Evolutionary conservation across 2,113 vertebrate genomes (phyloP), one percentile per base, ranked within the genome.

Genomic region (Heterotis niloticus): DNA sequence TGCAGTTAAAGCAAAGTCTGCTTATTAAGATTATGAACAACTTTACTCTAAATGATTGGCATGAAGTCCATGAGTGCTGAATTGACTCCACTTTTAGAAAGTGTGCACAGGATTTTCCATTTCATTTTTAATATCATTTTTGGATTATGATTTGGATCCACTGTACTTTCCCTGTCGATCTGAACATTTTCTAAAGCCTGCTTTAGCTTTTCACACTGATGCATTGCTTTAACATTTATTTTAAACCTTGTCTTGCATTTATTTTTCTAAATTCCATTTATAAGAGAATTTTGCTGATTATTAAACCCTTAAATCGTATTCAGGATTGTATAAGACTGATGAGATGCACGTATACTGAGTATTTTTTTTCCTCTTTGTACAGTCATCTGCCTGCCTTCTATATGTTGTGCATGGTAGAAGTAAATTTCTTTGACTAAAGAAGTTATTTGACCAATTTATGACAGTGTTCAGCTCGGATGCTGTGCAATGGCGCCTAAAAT

Each of bases 261-360:
- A 62, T 78, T 56, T 23, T 14, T 67, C 20, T 44, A 70, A 28
- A 78, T 71, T 78, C 66, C 77, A 59, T 62, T 78, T 62, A 56
- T 78, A 70, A 70, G 66, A 54, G 60, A 70, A 23, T 71, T 28
- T 71, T 71, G 34, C 34, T 44, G 14, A 34, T 78, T 78, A 71
- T 78, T 54, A 26, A 17, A 59, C 59, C 65, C 28, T 65, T 57
- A 68, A 70, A 52, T 28, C 12, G 59, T 56, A 56, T 34, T 80
- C 0, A 65, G 66, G 51, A 64, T 44, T 74, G 69, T 64, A 54
- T 10, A 13, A 13, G 70, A 34, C 26, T 59, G 56, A 75, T 59
- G 51, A 74, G 18, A 74, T 26, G 56, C 62, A 56, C 57, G 71
- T 67, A 59, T 60, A 67, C 56, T 24, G 76, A 68, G 64, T 44